Percentiles rank a stretch among this genome's conserved stretches.
phyloP scores from a whole-genome alignment of 2,797 vertebrate genomes.

The Otus scops region DNA sequence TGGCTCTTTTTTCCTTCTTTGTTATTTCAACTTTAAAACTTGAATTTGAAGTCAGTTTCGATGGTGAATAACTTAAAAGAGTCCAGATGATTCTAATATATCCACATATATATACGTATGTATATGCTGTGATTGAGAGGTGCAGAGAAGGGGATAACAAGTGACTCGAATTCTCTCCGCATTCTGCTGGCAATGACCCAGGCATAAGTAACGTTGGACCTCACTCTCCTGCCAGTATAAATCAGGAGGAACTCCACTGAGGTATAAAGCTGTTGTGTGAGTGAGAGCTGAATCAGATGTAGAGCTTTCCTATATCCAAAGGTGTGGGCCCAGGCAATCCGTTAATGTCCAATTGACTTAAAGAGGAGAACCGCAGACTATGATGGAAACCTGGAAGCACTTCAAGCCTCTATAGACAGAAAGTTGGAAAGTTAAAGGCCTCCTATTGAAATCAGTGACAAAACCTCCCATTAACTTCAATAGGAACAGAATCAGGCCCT shows the following conservation, averaged over 20 bases:
- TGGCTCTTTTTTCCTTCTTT: slow-evolving; percentile 40
- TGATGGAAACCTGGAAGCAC: slow-evolving; percentile 58
- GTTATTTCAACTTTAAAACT: slow-evolving; percentile 65
- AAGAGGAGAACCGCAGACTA: slow-evolving; percentile 28
- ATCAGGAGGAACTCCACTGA: slow-evolving; percentile 14
- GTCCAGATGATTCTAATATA: slow-evolving; percentile 50
- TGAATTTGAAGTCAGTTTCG: slow-evolving; percentile 16
- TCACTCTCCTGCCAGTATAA: slow-evolving; percentile 31
- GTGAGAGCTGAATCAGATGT: slow-evolving; percentile 29
- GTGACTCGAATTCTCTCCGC: slow-evolving; percentile 31
- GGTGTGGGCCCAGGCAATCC: slow-evolving; percentile 40
- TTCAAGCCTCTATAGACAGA: slow-evolving; percentile 40
- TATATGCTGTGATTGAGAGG: slow-evolving; percentile 10
- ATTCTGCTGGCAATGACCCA: slow-evolving; percentile 26
- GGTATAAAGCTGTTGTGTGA: slow-evolving; percentile 18
- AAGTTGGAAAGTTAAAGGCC: slow-evolving; percentile 30
- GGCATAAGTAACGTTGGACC: slow-evolving; percentile 33
- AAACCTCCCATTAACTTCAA: slow-evolving; percentile 25
- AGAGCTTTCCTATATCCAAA: slow-evolving; percentile 34
- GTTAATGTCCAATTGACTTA: slow-evolving; percentile 41
- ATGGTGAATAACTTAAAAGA: slow-evolving; percentile 36
- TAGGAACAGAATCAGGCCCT: slow-evolving; percentile 2
- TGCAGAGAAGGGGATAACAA: slow-evolving; percentile 47
- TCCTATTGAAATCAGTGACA: slow-evolving; percentile 34
- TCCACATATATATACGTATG: not conserved